Percentiles rank a stretch among this genome's conserved stretches.
Conservation (phyloP, 2,113 vertebrate species). For the Myotis brandtii region DNA sequence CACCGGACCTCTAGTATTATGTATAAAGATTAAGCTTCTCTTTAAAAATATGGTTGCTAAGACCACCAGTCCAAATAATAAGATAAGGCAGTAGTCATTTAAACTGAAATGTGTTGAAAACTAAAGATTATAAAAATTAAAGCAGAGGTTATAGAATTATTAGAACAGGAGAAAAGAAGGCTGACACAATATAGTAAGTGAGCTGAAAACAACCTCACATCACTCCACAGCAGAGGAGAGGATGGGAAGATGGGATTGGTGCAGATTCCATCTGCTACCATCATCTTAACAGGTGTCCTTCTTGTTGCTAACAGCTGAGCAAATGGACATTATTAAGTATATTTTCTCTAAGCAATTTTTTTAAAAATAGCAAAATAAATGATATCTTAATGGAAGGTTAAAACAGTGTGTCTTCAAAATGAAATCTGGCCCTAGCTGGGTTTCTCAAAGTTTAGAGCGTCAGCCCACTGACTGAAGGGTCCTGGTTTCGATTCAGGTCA, state of each 20-base stretch:
- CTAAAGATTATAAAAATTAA: neutral
- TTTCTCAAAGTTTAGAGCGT: too few species aligned
- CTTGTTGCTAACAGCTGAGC: neutral
- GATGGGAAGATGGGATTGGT: accelerated
- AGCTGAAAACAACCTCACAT: neutral
- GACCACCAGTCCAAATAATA: neutral
- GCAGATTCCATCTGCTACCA: accelerated
- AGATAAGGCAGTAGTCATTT: neutral
- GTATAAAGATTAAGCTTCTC: neutral
- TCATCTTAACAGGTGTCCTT: neutral
- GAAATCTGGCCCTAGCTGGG: neutral
- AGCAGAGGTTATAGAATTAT: neutral
- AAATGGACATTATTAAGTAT: neutral
- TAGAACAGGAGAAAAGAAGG: neutral
- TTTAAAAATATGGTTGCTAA: neutral
- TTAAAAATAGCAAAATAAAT: neutral
- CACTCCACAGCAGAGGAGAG: too few species aligned
- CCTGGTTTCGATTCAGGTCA: too few species aligned
- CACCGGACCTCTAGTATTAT: too few species aligned
- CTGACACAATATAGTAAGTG: too few species aligned
- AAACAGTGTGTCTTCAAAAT: neutral
- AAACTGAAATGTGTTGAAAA: neutral
- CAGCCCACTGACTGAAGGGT: too few species aligned
- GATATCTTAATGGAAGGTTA: neutral
- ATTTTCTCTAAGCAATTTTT: neutral